Base-by-base conservation (phyloP, 2,113 vertebrate genomes). In the Protomyctophum bolini region DNA sequence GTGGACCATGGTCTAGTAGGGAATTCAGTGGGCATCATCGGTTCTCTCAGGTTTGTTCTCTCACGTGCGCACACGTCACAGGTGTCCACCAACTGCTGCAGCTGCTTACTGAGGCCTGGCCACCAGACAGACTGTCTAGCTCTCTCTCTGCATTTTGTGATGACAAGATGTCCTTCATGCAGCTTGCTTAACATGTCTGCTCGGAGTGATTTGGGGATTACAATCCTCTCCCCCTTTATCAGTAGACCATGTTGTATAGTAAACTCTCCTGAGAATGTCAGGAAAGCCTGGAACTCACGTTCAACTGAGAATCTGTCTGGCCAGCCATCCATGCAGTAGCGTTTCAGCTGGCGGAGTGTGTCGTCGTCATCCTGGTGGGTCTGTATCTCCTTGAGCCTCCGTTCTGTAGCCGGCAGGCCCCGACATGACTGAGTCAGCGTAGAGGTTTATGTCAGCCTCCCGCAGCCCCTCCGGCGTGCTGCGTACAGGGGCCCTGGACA, bases 121-220 rank as follows among this genome's bases (percentile, higher is more conserved):
- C 75, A 73, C 66, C 72, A 78, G 2, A 66, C 74, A 8, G 29
- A 56, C 3, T 67, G 74, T 58, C 66, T 72, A 21, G 58, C 68
- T 5, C 70, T 74, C 12, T 74, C 41, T 4, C 58, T 62, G 61
- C 45, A 73, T 29, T 82, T 82, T 1, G 66, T 52, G 15, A 82
- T 47, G 0, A 66, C 74, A 6, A 54, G 64, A 8, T 78, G 79
- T 2, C 64, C 75, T 1, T 63, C 48, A 6, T 75, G 75, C 15
- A 82, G 33, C 45, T 66, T 77, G n/a, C 14, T 2, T 7, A 77
- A 21, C 2, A 76, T 73, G 2, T 73, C 56, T 11, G 47, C 55
- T 55, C 21, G 15, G 12, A 77, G 59, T 62, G 56, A 57, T 48
- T 8, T 11, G 29, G 70, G 75, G 56, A 77, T 64, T 1, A 82